A percentile compares a stretch with the other conserved stretches of the same genome.
Conservation (phyloP, 2,113 vertebrate genomes). For the Todiramphus saurophagus region DNA sequence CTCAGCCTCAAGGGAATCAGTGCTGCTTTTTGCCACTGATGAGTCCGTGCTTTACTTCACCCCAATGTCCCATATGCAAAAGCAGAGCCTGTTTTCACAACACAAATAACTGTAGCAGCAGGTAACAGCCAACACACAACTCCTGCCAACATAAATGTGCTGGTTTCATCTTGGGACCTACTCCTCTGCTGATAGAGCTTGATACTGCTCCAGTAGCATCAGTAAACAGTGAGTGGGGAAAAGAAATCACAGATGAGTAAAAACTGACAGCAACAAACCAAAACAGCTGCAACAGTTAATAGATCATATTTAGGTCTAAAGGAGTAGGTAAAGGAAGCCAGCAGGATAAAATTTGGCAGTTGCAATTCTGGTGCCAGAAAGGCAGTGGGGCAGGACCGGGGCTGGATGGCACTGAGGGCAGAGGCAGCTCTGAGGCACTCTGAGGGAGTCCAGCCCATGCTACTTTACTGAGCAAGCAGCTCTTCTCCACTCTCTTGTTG, state of each 20-base stretch:
- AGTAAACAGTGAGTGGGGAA: background rate
- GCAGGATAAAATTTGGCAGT: background rate
- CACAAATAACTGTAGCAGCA: slow-evolving; percentile 26
- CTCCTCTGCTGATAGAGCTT: background rate
- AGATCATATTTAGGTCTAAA: background rate
- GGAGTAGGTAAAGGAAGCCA: background rate
- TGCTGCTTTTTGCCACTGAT: background rate
- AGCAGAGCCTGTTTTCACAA: background rate
- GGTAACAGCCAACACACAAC: slow-evolving; percentile 20
- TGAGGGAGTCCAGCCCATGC: fast-evolving
- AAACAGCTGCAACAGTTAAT: background rate
- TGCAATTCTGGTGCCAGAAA: background rate
- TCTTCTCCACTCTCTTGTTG: fast-evolving
- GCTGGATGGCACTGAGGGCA: fast-evolving
- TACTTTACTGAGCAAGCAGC: background rate
- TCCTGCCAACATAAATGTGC: slow-evolving; percentile 36
- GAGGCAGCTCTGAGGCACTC: background rate
- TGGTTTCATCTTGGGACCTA: background rate
- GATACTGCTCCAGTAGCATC: background rate
- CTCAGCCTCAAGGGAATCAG: background rate
- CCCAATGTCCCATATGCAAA: background rate
- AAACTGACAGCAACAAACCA: background rate
- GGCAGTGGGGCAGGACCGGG: background rate
- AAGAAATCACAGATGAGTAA: background rate
- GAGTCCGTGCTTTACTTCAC: background rate